phyloP scores from a whole-genome alignment of 1,140 invertebrate species.

The Phymastichus coffea region DNA sequence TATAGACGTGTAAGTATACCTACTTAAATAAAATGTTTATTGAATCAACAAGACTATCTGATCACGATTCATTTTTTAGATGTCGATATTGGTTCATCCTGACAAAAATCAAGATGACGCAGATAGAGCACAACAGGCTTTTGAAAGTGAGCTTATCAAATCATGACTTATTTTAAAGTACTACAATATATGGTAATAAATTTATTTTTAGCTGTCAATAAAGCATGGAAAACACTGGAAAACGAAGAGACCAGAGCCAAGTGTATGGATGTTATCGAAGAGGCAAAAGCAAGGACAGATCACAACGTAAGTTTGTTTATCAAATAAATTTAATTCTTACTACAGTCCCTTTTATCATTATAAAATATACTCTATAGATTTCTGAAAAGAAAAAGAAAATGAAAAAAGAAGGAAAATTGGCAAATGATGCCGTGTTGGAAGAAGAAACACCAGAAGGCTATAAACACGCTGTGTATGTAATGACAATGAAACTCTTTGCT shows the following conservation, averaged over 20 bases:
- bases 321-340: neutral
- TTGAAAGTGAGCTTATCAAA: constrained; percentile 74
- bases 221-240: constrained; percentile 94
- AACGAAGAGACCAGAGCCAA: constrained; percentile 92
- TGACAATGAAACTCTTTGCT: constrained; percentile 98
- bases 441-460: constrained; percentile 94
- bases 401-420: constrained; percentile 86
- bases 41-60: neutral
- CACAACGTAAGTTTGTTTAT: constrained; percentile 72
- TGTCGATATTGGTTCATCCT: constrained; percentile 98
- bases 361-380: constrained; percentile 64
- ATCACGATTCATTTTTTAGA: constrained; percentile 51
- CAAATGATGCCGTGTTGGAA: constrained; percentile 67
- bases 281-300: constrained; percentile 92
- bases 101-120: constrained; percentile 97
- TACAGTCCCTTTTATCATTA: neutral
- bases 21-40: neutral
- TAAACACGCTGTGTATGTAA: constrained; percentile 92
- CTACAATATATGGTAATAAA: constrained; percentile 1
- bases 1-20: constrained; percentile 73
- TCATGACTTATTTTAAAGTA: constrained; percentile 21
- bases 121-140: constrained; percentile 91
- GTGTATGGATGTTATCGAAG: constrained; percentile 95
- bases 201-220: constrained; percentile 76
- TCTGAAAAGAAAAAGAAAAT: constrained; percentile 92